Conservation (phyloP, 2,888 invertebrate genomes). For the Troides oblongomaculatus region DNA sequence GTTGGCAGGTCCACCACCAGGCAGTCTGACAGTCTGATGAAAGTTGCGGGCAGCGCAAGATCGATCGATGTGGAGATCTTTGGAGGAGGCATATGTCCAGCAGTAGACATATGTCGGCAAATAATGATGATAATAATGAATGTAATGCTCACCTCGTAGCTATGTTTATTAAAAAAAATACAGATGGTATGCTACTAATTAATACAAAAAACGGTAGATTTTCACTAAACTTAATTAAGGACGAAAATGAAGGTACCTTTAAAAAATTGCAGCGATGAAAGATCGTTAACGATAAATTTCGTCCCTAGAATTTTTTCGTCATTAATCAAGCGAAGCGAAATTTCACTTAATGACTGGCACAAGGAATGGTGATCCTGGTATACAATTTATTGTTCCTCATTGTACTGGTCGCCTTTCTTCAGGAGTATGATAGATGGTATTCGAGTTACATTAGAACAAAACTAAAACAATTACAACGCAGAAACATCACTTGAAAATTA, state of each 20-base stretch:
- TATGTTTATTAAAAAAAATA: too few species aligned
- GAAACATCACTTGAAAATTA: neutral
- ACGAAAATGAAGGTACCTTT: neutral
- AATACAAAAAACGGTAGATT: neutral
- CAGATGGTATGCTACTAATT: too few species aligned
- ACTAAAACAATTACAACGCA: neutral
- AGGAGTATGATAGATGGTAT: constrained; percentile 21
- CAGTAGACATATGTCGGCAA: too few species aligned
- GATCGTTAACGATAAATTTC: constrained; percentile 23
- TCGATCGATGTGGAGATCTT: too few species aligned
- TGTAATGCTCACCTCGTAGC: too few species aligned
- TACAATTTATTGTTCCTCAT: constrained; percentile 24
- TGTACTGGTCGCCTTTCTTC: constrained; percentile 1
- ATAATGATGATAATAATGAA: too few species aligned
- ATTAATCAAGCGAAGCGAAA: constrained; percentile 27
- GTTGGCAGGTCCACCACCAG: too few species aligned
- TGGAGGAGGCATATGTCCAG: too few species aligned
- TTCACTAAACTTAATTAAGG: constrained; percentile 8
- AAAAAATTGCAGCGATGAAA: constrained; percentile 21
- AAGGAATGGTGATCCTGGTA: constrained; percentile 25
- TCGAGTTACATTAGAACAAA: neutral
- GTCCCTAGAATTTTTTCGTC: constrained; percentile 18
- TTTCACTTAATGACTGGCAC: constrained; percentile 29
- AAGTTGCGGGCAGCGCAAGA: too few species aligned
- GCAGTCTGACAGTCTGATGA: too few species aligned